These are phyloP conservation scores for Thalpophila matura DNA, from an alignment of 2,888 invertebrate species.

Conservation along the genomic window DNA sequence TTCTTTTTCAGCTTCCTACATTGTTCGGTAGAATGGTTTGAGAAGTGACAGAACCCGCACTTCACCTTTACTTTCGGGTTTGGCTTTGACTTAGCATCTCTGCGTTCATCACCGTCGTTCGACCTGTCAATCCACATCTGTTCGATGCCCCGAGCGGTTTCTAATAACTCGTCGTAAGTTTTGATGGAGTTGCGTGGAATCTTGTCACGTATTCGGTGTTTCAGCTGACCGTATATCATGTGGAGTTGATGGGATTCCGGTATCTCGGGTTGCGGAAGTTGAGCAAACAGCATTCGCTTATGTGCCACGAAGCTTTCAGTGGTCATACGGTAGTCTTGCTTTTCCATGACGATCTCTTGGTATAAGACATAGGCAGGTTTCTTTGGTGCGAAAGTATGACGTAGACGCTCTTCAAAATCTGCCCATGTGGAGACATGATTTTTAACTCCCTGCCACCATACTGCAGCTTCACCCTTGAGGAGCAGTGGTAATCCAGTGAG, in stretches of 20 bases:
- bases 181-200: constrained; percentile 2
- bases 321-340: not conserved
- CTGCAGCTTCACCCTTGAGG: constrained; percentile 10
- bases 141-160: constrained; percentile 11
- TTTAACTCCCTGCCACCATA: constrained; percentile 24
- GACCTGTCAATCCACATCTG: not conserved
- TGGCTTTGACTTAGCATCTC: not conserved
- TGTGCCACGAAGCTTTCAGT: constrained; percentile 10
- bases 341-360: not conserved
- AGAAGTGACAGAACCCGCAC: constrained; percentile 9
- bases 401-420: constrained; percentile 1
- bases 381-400: constrained; percentile 14
- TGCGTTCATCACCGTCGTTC: not conserved
- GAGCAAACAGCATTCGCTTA: constrained; percentile 9
- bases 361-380: constrained; percentile 5
- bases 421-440: not conserved
- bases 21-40: not conserved
- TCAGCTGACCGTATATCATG: constrained; percentile 17
- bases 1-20: constrained; percentile 11
- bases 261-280: constrained; percentile 10
- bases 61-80: not conserved
- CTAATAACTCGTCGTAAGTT: constrained; percentile 14
- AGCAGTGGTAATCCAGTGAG: constrained; percentile 14
- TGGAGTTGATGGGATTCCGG: constrained; percentile 24
- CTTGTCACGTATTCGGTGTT: not conserved